Conservation (phyloP, 2,888 invertebrate species). For the Troides helena region DNA sequence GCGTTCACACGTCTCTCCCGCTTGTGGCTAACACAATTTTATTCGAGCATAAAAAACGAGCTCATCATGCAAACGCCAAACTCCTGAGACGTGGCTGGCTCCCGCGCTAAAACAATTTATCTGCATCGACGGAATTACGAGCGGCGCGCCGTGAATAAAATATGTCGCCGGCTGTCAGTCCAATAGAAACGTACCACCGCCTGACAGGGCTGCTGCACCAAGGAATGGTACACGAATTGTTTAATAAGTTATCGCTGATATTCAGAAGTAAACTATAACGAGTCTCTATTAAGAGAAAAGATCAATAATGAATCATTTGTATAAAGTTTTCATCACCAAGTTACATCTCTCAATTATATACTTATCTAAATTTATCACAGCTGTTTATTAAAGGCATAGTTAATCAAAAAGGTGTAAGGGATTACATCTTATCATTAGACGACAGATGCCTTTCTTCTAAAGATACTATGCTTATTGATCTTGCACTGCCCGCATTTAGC, state of each 20-base stretch:
- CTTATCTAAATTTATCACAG: too few relatives aligned
- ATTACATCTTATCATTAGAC: too few relatives aligned
- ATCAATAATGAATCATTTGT: too few relatives aligned
- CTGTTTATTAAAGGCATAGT: too few relatives aligned
- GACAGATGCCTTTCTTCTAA: too few relatives aligned
- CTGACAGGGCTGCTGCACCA: conserved; percentile 31
- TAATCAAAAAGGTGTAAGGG: too few relatives aligned
- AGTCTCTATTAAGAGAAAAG: too few relatives aligned
- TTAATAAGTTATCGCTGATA: background rate
- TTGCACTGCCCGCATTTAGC: too few relatives aligned
- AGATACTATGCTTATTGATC: too few relatives aligned
- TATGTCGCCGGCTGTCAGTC: conserved; percentile 78
- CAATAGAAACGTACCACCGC: conserved; percentile 51
- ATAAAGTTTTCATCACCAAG: too few relatives aligned
- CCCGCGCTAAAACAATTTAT: conserved; percentile 80
- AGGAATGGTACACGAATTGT: background rate
- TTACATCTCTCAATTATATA: too few relatives aligned
- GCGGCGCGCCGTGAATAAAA: conserved; percentile 77
- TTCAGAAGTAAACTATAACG: too few relatives aligned
- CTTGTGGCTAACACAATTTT: conserved; percentile 76
- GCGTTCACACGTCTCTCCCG: conserved; percentile 67
- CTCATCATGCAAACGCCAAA: conserved; percentile 80
- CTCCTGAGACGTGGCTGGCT: conserved; percentile 69
- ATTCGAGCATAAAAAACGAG: conserved; percentile 79
- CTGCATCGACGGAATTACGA: conserved; percentile 79